phyloP scores from a whole-genome alignment of 1,140 invertebrate species.

The Drosophila sucinea region DNA sequence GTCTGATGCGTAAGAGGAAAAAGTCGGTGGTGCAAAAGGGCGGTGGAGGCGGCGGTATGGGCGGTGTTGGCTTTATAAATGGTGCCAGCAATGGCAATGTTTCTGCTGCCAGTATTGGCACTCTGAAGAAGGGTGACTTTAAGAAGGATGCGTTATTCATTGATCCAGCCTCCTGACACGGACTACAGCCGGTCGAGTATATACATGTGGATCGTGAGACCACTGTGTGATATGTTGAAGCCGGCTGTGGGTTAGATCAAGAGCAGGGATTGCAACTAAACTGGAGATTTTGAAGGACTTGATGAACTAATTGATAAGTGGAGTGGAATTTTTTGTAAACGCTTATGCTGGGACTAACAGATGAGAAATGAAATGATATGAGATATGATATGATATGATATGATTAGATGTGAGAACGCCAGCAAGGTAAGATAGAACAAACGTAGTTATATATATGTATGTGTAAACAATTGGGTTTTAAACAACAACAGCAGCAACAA shows the following conservation, averaged over 20 bases:
- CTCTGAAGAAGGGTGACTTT: slow-evolving; percentile 81
- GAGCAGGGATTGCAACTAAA: slow-evolving; percentile 65
- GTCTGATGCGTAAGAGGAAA: slow-evolving; percentile 84
- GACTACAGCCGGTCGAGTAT: slow-evolving; percentile 93
- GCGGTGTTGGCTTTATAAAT: slow-evolving; percentile 81
- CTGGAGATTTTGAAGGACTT: slow-evolving; percentile 71
- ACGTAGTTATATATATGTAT: slow-evolving; percentile 1
- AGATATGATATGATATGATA: neutral
- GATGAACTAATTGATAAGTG: slow-evolving; percentile 64
- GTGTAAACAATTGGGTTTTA: slow-evolving; percentile 11
- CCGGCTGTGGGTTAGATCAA: slow-evolving; percentile 71
- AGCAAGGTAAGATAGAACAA: slow-evolving; percentile 1
- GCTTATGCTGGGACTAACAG: slow-evolving; percentile 53
- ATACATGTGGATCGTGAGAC: slow-evolving; percentile 95
- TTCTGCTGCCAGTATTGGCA: slow-evolving; percentile 71
- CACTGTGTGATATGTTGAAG: slow-evolving; percentile 88
- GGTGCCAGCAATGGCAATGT: slow-evolving; percentile 74
- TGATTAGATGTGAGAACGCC: neutral
- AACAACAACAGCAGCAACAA: neutral
- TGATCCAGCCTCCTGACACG: slow-evolving; percentile 90
- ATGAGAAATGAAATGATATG: slow-evolving; percentile 15
- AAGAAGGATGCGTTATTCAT: slow-evolving; percentile 86
- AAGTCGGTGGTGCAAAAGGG: slow-evolving; percentile 85
- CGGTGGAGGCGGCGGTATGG: slow-evolving; percentile 72
- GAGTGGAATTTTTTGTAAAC: slow-evolving; percentile 66